A percentile compares a stretch with the other conserved stretches of the same genome.
Conservation (phyloP, 2,113 vertebrate species). For the Melospiza georgiana region DNA sequence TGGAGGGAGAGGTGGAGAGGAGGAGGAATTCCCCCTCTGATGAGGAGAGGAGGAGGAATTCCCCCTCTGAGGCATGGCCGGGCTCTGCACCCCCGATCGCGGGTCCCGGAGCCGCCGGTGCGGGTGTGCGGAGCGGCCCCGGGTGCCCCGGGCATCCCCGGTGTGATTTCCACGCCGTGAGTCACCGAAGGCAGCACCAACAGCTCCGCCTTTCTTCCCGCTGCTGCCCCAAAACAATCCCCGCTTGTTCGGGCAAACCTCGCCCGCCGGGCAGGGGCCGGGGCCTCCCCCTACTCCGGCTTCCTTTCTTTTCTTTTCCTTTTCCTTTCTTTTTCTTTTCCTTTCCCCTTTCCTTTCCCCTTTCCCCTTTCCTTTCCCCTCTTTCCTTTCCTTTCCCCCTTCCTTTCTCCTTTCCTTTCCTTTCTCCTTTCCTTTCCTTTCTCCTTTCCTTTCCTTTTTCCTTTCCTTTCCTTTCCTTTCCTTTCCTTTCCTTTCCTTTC, state of each 20-base stretch:
- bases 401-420: too few species aligned
- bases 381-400: too few species aligned
- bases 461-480: too few species aligned
- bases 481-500: too few species aligned
- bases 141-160: accelerated
- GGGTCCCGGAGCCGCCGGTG: accelerated
- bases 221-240: background rate
- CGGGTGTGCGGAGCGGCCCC: background rate
- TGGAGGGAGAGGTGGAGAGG: background rate
- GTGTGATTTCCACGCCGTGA: background rate
- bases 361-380: too few species aligned
- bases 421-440: background rate
- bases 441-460: too few species aligned
- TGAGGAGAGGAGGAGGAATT: background rate
- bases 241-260: background rate
- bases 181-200: background rate
- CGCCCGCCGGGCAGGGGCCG: background rate
- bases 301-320: too few species aligned
- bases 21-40: background rate
- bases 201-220: background rate
- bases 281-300: too few species aligned
- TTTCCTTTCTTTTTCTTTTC: too few species aligned
- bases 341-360: too few species aligned
- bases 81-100: background rate
- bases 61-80: background rate